A percentile compares a stretch with the other conserved stretches of the same genome.
Conservation (phyloP, 2,797 vertebrate genomes). For the Nannoperca australis region DNA sequence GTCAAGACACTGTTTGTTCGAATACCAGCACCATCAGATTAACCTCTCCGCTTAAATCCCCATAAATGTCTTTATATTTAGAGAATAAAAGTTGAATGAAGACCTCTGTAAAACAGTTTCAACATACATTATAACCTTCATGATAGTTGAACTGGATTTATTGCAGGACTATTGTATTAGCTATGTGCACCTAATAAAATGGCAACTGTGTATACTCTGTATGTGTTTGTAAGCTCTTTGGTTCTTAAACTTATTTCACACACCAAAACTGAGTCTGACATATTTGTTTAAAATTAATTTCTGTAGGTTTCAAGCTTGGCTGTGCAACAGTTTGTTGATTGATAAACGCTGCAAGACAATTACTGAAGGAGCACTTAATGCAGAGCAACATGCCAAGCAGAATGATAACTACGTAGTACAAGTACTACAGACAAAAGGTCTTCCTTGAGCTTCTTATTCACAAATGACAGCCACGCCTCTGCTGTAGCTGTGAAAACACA, state of each 20-base stretch:
- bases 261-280: background rate
- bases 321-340: background rate
- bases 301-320: background rate
- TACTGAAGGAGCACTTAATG: background rate
- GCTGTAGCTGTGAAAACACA: slow-evolving; percentile 30
- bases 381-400: background rate
- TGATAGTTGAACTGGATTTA: background rate
- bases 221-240: background rate
- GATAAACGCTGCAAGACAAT: background rate
- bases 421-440: background rate
- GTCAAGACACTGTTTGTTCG: background rate
- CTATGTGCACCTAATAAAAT: too few relatives aligned
- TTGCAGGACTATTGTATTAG: too few relatives aligned
- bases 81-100: too few relatives aligned
- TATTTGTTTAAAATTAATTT: background rate
- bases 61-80: too few relatives aligned
- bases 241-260: background rate
- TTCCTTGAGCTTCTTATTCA: background rate
- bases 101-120: too few relatives aligned
- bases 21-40: too few relatives aligned
- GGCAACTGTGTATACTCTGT: too few relatives aligned
- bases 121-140: background rate
- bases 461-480: background rate
- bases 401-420: background rate
- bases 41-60: background rate